These are phyloP conservation scores for Venustaconcha ellipsiformis DNA, from an alignment of 1,140 invertebrate species.

Conservation along the genomic window DNA sequence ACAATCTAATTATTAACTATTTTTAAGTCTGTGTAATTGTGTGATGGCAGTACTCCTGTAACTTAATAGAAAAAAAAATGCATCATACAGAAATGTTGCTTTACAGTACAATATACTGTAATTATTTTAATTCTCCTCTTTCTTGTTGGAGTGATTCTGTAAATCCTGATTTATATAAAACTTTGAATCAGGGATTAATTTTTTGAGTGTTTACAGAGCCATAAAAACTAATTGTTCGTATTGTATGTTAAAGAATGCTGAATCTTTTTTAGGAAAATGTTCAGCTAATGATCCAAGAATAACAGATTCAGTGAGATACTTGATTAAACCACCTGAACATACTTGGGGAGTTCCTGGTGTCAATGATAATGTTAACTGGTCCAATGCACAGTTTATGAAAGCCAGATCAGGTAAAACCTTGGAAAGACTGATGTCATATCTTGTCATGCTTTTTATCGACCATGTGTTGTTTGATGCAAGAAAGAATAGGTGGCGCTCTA, in stretches of 20 bases:
- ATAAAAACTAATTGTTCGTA: not conserved
- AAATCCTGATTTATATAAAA: not conserved
- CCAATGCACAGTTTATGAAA: slow-evolving; percentile 44
- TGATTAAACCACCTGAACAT: slow-evolving; percentile 62
- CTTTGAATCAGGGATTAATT: no score
- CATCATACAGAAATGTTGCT: no score
- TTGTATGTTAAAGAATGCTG: not conserved
- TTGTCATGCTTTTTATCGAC: no score
- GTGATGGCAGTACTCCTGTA: no score
- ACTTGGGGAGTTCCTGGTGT: slow-evolving; percentile 57
- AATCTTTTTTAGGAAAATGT: slow-evolving; percentile 24
- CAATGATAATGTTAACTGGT: slow-evolving; percentile 52
- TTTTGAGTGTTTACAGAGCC: not conserved
- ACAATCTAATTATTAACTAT: no score
- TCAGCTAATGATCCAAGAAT: slow-evolving; percentile 26
- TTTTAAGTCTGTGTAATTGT: no score
- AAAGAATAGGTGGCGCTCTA: no score
- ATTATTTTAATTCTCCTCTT: not conserved
- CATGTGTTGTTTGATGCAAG: no score
- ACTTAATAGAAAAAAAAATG: no score
- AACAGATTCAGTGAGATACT: slow-evolving; percentile 34
- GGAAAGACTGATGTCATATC: no score
- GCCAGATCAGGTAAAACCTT: slow-evolving; percentile 39
- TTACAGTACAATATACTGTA: not conserved
- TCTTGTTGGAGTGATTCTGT: not conserved